These are phyloP conservation scores for Griposia aprilina DNA, from an alignment of 2,888 invertebrate species.

Conservation along the genomic window DNA sequence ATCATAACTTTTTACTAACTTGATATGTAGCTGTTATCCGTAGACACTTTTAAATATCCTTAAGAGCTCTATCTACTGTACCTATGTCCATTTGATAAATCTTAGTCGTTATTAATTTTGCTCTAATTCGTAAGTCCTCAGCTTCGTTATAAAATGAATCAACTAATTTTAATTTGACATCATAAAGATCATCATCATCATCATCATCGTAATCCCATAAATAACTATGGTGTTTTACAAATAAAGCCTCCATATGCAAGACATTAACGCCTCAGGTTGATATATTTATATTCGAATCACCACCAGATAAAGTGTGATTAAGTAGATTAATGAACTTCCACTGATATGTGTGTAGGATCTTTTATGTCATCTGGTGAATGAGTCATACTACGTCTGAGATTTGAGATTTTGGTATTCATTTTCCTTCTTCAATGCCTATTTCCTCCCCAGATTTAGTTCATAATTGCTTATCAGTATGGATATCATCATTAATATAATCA, in stretches of 20 bases:
- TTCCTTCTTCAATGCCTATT: neutral
- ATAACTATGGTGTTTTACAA: constrained; percentile 1
- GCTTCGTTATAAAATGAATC: neutral
- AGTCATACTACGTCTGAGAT: constrained; percentile 22
- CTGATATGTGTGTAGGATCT: constrained; percentile 13
- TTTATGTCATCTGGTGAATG: constrained; percentile 18
- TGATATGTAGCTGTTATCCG: neutral
- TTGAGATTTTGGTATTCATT: neutral
- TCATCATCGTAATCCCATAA: no score
- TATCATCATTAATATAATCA: neutral
- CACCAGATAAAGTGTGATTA: constrained; percentile 42
- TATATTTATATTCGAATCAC: constrained; percentile 27
- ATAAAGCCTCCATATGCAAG: constrained; percentile 5
- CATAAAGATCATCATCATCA: no score
- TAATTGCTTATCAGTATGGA: constrained; percentile 5
- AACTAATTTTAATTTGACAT: neutral
- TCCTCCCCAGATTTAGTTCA: constrained; percentile 8
- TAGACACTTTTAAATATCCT: neutral
- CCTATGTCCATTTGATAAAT: neutral
- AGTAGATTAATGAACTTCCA: constrained; percentile 56
- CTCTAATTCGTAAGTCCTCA: neutral
- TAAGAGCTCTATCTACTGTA: neutral
- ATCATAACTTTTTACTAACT: constrained; percentile 1
- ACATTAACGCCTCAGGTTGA: constrained; percentile 5
- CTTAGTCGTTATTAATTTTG: neutral